A percentile compares a stretch with the other conserved stretches of the same genome.
Conservation (phyloP, 1,140 invertebrate species). For the Melanaphis sacchari region DNA sequence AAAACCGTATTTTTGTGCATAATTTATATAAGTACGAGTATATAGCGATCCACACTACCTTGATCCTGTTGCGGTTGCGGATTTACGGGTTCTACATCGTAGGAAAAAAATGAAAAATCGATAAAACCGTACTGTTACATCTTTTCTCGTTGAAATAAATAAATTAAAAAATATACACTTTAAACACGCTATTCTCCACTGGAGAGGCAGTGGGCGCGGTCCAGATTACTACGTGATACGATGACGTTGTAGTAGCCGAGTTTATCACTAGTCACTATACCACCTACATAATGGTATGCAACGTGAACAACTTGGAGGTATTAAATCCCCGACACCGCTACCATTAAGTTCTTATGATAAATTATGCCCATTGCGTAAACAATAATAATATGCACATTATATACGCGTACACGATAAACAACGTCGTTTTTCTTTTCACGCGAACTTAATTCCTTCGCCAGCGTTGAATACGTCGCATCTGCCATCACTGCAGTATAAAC, state of each 20-base stretch:
- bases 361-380: background rate
- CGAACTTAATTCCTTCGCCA: background rate
- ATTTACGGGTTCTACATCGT: background rate
- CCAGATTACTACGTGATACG: background rate
- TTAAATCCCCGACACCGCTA: background rate
- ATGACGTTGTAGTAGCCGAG: background rate
- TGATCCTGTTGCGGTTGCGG: background rate
- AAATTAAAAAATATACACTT: background rate
- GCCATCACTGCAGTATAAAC: background rate
- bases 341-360: conserved; percentile 15
- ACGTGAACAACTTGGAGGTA: background rate
- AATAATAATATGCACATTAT: background rate
- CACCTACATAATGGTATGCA: background rate
- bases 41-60: too few relatives aligned
- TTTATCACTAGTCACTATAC: background rate
- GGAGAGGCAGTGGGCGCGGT: background rate
- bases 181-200: background rate
- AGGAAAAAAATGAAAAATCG: background rate
- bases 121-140: background rate
- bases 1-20: conserved; percentile 33
- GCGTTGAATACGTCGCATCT: background rate
- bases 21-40: background rate
- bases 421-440: background rate
- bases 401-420: background rate
- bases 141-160: background rate